Conservation (phyloP, 2,113 vertebrate genomes). For the Chaetorhynchus papuensis region DNA sequence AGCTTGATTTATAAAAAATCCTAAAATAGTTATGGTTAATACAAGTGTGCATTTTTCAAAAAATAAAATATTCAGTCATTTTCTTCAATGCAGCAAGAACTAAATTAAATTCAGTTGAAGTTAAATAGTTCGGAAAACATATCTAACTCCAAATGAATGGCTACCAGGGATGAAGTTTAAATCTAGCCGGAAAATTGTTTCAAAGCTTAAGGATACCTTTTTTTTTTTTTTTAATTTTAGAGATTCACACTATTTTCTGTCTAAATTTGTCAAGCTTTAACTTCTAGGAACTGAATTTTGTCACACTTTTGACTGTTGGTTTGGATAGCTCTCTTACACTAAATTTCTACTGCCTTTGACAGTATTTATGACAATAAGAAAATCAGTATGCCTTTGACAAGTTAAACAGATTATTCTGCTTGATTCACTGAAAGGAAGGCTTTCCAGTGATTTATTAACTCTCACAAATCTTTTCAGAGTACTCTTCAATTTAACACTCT, state of each 20-base stretch:
- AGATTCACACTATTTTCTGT: background rate
- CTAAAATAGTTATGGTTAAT: background rate
- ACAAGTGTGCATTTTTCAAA: background rate
- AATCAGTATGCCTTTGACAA: background rate
- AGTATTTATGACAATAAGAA: background rate
- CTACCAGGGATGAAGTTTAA: background rate
- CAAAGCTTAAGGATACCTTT: background rate
- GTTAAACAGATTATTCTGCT: slow-evolving; percentile 3
- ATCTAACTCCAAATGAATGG: background rate
- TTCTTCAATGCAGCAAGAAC: background rate
- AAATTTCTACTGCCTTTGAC: background rate
- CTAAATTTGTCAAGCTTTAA: background rate
- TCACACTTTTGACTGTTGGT: background rate
- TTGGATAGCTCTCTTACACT: background rate
- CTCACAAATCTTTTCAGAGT: background rate
- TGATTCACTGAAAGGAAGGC: background rate
- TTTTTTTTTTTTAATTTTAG: background rate
- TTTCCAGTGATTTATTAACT: slow-evolving; percentile 1
- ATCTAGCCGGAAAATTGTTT: background rate
- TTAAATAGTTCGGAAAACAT: background rate
- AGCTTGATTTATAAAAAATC: background rate
- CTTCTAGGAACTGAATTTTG: background rate
- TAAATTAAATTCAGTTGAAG: background rate
- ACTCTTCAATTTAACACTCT: background rate
- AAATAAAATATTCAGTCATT: background rate